Percentiles rank a stretch among this genome's conserved stretches.
Conservation (phyloP, 2,797 vertebrate species). For the Mormyrops attenuatus region DNA sequence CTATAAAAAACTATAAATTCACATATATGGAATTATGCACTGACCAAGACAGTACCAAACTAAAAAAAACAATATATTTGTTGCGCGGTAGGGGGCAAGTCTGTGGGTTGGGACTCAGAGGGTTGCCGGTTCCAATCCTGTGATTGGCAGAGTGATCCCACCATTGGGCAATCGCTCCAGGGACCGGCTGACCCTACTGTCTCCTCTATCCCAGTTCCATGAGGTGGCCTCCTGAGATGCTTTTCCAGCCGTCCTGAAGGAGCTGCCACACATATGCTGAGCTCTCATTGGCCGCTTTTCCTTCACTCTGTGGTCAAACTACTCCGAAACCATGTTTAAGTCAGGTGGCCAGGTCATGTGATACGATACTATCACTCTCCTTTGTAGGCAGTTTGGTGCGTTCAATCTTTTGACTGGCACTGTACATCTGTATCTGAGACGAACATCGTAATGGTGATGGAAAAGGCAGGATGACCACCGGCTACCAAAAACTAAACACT, state of each 20-base stretch:
- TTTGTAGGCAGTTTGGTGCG: background rate
- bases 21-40: background rate
- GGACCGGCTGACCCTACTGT: background rate
- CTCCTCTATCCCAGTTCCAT: background rate
- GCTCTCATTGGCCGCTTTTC: background rate
- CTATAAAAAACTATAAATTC: no score
- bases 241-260: background rate
- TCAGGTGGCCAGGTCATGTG: background rate
- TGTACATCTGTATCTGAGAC: conserved; percentile 18
- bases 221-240: background rate
- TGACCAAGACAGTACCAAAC: background rate
- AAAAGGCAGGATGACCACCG: background rate
- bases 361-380: background rate
- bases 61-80: no score
- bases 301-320: background rate
- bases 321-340: background rate
- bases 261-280: background rate
- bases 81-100: background rate
- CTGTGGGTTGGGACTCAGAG: background rate
- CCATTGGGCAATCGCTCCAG: background rate
- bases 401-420: background rate
- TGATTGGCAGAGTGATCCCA: background rate
- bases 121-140: background rate
- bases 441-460: conserved; percentile 22
- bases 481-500: background rate